These are phyloP conservation scores for Germaria angustata DNA, from an alignment of 2,888 invertebrate genomes.

Conservation along the genomic window DNA sequence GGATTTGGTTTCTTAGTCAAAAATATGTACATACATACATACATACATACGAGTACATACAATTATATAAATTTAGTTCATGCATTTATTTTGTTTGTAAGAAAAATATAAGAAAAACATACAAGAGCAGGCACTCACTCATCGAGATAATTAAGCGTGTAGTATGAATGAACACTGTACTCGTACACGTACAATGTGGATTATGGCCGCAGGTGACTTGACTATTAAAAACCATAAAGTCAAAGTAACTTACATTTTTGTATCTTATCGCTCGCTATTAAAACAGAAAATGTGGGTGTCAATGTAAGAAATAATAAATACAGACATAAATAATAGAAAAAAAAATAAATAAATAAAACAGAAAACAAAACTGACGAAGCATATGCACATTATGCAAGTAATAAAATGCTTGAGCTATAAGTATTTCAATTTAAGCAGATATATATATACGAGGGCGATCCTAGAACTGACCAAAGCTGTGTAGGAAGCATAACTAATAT, in stretches of 20 bases:
- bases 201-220: conserved; percentile 63
- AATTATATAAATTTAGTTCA: conserved; percentile 51
- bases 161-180: conserved; percentile 43
- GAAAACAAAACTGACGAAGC: conserved; percentile 24
- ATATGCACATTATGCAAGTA: conserved; percentile 44
- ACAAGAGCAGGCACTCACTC: conserved; percentile 53
- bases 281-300: conserved; percentile 60
- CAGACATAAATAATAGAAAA: neutral
- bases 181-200: conserved; percentile 43
- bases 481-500: no score
- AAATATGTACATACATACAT: neutral
- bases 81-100: conserved; percentile 47
- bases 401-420: conserved; percentile 42
- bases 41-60: neutral
- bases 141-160: conserved; percentile 59
- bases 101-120: conserved; percentile 46
- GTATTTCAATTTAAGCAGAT: conserved; percentile 9
- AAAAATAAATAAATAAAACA: neutral
- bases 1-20: neutral
- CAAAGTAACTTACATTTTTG: conserved; percentile 48
- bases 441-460: neutral
- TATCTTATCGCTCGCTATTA: conserved; percentile 55
- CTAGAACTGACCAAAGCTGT: neutral
- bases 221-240: conserved; percentile 60
- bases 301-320: conserved; percentile 4